Evolutionary conservation across 1,140 invertebrate genomes (phyloP), one percentile per base, ranked within the genome.

Genomic region (Gonatopus flavifemur): DNA sequence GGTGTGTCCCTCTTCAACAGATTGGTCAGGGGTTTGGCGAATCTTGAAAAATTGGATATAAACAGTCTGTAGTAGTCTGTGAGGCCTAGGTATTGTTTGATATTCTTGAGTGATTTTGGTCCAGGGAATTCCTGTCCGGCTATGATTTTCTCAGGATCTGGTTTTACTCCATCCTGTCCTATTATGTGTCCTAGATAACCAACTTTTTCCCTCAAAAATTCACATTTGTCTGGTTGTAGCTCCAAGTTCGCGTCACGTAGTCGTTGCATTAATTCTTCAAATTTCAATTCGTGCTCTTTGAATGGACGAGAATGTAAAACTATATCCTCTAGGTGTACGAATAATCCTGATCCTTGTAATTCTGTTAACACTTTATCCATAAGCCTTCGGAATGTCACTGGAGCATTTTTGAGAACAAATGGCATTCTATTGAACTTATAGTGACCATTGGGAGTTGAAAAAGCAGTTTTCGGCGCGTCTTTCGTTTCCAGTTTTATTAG

Each of bases 151-250:
- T 58, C 28, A 13, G 58, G 59, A 44, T 69, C 55, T 19, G 65
- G 59, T 33, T 52, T 49, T 8, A 77, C 56, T 9, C 69, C 71
- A 12, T 64, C 30, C 10, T 44, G 32, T 3, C 43, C 42, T 16
- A 78, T 44, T 2, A 62, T 38, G 44, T 68, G 62, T 16, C 72
- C 70, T 31, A 77, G 52, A 50, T 70, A 70, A 15, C 62, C 39
- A 12, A 78, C 59, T 69, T 77, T 67, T 30, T 66, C 59, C 54
- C 63, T 63, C 9, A 77, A 47, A 69, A n/a, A n/a, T n/a, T n/a
- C n/a, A n/a, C n/a, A n/a, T n/a, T n/a, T n/a, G n/a, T n/a, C n/a
- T n/a, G n/a, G 72, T 58, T 81, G 67, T 7, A 22, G 7, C 13
- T 40, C 21, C 20, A 40, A 13, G 12, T 18, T 18, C 7, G 38